Evolutionary conservation across 2,113 vertebrate species (phyloP).

Genomic region (Dryoscopus gambensis): DNA sequence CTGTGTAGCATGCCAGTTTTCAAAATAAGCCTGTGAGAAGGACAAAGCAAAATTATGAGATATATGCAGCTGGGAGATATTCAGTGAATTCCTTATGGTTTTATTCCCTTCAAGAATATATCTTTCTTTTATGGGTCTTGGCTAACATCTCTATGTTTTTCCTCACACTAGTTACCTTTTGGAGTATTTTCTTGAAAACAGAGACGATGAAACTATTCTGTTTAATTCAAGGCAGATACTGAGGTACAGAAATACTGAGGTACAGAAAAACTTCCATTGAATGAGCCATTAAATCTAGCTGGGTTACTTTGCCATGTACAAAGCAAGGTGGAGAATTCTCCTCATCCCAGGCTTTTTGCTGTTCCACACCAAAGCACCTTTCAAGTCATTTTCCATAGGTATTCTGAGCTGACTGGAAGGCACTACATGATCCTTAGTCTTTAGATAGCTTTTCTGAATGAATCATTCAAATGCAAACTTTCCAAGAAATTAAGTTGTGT

Average conservation of each 20-base stretch:
- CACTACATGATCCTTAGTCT: not conserved
- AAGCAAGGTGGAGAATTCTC: conserved; percentile 32
- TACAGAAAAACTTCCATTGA: conserved; percentile 19
- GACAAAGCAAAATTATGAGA: conserved; percentile 4
- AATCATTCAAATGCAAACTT: conserved; percentile 22
- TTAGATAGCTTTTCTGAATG: conserved; percentile 19
- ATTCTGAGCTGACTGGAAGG: conserved; percentile 39
- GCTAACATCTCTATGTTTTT: conserved; percentile 43
- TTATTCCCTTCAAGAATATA: conserved; percentile 30
- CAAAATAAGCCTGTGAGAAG: conserved; percentile 37
- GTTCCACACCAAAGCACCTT: conserved; percentile 60
- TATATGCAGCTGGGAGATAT: conserved; percentile 18
- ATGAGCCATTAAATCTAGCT: conserved; percentile 14
- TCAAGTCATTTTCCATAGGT: conserved; percentile 19
- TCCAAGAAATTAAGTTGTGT: not conserved
- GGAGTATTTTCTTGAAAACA: conserved; percentile 48
- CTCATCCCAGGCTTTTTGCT: conserved; percentile 29
- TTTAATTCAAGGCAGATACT: conserved; percentile 53
- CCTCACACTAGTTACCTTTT: conserved; percentile 25
- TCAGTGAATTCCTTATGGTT: conserved; percentile 1
- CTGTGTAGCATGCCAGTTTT: conserved; percentile 59
- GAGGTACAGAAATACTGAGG: conserved; percentile 32
- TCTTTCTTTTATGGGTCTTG: conserved; percentile 57
- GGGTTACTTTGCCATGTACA: not conserved
- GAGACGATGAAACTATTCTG: not conserved